Evolutionary conservation across 2,797 vertebrate species (phyloP).

Genomic region (Protosalanx chinensis): DNA sequence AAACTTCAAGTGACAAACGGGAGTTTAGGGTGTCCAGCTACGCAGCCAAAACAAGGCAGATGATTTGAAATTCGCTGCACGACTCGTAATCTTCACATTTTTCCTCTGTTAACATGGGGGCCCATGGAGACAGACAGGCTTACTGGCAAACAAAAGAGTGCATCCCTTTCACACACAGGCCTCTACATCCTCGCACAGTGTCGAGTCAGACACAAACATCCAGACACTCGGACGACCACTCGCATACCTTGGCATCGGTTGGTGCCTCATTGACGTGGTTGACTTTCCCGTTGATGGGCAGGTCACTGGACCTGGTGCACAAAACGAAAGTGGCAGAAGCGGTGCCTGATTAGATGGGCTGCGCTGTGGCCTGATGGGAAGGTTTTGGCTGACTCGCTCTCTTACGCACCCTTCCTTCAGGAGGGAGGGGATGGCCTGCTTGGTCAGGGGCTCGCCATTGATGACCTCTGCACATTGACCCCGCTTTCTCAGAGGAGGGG

Average conservation of each 20-base stretch:
- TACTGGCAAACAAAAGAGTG: conserved; percentile 43
- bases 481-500: conserved; percentile 76
- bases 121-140: conserved; percentile 42
- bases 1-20: background rate
- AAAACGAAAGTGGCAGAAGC: background rate
- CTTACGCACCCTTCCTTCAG: conserved; percentile 79
- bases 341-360: background rate
- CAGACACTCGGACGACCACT: conserved; percentile 3
- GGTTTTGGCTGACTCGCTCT: background rate
- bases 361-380: background rate
- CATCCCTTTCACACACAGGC: conserved; percentile 40
- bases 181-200: conserved; percentile 36
- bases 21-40: conserved; percentile 21
- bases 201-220: conserved; percentile 12
- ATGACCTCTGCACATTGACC: conserved; percentile 60
- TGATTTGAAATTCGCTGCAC: conserved; percentile 27
- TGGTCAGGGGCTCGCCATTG: conserved; percentile 60
- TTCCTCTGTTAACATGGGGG: conserved; percentile 29
- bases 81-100: conserved; percentile 34
- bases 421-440: conserved; percentile 73
- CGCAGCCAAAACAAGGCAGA: conserved; percentile 20
- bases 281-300: conserved; percentile 69
- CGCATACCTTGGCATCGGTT: conserved; percentile 69
- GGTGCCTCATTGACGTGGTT: conserved; percentile 70
- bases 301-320: conserved; percentile 71